These are phyloP conservation scores for Pygoscelis adeliae DNA, from an alignment of 2,113 vertebrate species.

Conservation along the genomic window DNA sequence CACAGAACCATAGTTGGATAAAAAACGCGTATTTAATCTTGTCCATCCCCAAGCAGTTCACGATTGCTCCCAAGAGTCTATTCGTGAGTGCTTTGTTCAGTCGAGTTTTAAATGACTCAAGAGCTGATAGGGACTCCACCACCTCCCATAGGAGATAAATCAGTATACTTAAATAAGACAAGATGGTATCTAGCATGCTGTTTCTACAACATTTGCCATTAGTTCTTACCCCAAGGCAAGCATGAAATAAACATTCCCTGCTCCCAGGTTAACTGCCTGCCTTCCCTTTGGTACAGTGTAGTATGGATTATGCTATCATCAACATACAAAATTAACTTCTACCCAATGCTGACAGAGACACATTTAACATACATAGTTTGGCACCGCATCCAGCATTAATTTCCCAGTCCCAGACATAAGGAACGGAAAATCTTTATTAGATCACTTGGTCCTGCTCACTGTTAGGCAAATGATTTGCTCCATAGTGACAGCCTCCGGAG, in stretches of 20 bases:
- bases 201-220: conserved; percentile 54
- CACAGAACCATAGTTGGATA: background rate
- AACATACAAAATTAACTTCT: conserved; percentile 35
- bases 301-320: background rate
- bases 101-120: conserved; percentile 60
- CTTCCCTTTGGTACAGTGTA: conserved; percentile 7
- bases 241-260: conserved; percentile 58
- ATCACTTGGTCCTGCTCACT: conserved; percentile 36
- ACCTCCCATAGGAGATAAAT: conserved; percentile 60
- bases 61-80: conserved; percentile 62
- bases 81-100: conserved; percentile 63
- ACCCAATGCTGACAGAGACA: conserved; percentile 23
- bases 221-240: conserved; percentile 63
- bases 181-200: conserved; percentile 67
- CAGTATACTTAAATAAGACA: conserved; percentile 66
- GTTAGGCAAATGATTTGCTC: conserved; percentile 48
- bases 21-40: conserved; percentile 58
- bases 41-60: conserved; percentile 54
- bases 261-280: conserved; percentile 59
- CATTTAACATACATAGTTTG: background rate
- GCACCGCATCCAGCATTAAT: conserved; percentile 21
- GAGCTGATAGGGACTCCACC: conserved; percentile 56
- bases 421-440: conserved; percentile 37
- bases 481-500: conserved; percentile 26
- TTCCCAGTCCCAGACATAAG: conserved; percentile 24